A percentile compares a stretch with the other conserved stretches of the same genome.
phyloP scores from a whole-genome alignment of 2,888 invertebrate species.

The Melanophora roralis region DNA sequence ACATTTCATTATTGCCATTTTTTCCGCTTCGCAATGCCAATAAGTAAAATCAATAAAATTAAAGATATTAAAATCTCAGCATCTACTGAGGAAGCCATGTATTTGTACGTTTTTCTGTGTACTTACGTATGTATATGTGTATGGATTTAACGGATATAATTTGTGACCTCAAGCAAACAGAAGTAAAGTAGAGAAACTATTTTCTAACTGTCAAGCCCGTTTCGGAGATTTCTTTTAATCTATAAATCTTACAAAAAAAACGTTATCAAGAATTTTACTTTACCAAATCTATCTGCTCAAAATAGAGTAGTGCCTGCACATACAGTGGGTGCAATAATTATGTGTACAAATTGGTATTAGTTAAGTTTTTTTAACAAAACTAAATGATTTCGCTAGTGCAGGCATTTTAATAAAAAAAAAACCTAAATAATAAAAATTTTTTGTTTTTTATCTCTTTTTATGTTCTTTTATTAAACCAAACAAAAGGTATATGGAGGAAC shows the following conservation, averaged over 20 bases:
- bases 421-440: background rate
- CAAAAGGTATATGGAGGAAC: slow-evolving; percentile 88
- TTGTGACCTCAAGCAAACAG: background rate
- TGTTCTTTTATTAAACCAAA: too few species aligned
- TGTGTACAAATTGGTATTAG: too few species aligned
- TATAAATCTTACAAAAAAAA: slow-evolving; percentile 9
- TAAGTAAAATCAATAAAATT: background rate
- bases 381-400: too few species aligned
- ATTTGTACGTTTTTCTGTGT: too few species aligned
- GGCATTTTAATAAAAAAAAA: too few species aligned
- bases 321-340: background rate
- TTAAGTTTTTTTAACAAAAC: too few species aligned
- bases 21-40: background rate
- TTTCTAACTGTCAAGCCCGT: slow-evolving; percentile 34
- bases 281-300: background rate
- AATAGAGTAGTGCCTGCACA: background rate
- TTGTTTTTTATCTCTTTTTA: background rate
- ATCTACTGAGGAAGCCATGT: background rate
- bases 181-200: background rate
- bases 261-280: background rate
- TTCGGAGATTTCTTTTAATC: slow-evolving; percentile 19
- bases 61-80: slow-evolving; percentile 3
- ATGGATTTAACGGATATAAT: slow-evolving; percentile 6
- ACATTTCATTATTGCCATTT: slow-evolving; percentile 6
- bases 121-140: too few species aligned